Conservation (phyloP, 2,888 invertebrate genomes). For the Nomada flava region DNA sequence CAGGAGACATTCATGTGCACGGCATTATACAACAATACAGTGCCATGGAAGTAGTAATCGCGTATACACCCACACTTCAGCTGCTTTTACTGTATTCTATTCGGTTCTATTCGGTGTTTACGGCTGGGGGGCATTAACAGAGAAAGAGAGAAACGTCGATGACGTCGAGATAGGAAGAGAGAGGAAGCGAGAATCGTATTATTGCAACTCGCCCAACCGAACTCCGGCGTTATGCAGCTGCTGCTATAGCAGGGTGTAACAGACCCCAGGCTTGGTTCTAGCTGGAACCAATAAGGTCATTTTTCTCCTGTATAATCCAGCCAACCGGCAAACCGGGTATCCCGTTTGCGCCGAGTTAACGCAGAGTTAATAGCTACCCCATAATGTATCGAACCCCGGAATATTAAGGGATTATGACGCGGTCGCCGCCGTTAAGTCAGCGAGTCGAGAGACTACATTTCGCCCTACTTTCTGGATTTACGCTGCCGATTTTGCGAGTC, state of each 20-base stretch:
- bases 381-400: constrained; percentile 77
- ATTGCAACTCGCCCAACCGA: constrained; percentile 76
- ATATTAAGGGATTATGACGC: constrained; percentile 79
- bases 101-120: constrained; percentile 81
- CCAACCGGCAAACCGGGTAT: constrained; percentile 74
- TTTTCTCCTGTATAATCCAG: constrained; percentile 78
- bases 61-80: constrained; percentile 62
- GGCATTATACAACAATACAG: constrained; percentile 38
- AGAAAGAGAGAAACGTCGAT: constrained; percentile 61
- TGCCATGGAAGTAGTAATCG: constrained; percentile 61
- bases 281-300: constrained; percentile 79
- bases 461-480: constrained; percentile 65
- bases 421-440: constrained; percentile 64
- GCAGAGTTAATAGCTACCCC: constrained; percentile 79
- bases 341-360: constrained; percentile 78
- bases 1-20: constrained; percentile 36
- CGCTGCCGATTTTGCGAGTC: constrained; percentile 20
- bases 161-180: constrained; percentile 37
- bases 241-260: constrained; percentile 73
- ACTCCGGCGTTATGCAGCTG: constrained; percentile 68
- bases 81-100: constrained; percentile 80
- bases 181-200: constrained; percentile 78
- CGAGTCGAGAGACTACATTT: constrained; percentile 56
- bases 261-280: constrained; percentile 72
- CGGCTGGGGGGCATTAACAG: constrained; percentile 78